Evolutionary conservation across 2,113 vertebrate species (phyloP).

Genomic region (Tretioscincus oriximinensis): DNA sequence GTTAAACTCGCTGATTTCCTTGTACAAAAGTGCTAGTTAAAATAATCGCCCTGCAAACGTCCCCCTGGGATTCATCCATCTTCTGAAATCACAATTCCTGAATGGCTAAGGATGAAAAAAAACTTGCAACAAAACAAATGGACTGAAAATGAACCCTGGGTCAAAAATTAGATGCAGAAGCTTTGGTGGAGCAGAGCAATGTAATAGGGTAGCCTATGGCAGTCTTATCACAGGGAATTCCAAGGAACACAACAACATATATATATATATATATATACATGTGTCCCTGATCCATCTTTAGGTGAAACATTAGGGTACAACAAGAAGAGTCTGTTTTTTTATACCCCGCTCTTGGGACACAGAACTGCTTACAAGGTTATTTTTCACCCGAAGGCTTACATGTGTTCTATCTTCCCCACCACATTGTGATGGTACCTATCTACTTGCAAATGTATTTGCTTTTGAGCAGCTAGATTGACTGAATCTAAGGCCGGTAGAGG

Average conservation of each 20-base stretch:
- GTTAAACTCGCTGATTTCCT: constrained; percentile 89
- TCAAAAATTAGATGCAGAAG: neutral
- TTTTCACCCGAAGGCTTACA: too few relatives aligned
- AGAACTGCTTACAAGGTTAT: too few relatives aligned
- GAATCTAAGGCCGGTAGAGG: too few relatives aligned
- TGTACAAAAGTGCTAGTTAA: constrained; percentile 83
- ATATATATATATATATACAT: too few relatives aligned
- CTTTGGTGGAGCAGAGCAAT: neutral
- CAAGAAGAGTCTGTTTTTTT: too few relatives aligned
- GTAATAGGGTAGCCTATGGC: neutral
- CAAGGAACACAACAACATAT: neutral
- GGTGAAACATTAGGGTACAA: too few relatives aligned
- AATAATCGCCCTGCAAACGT: constrained; percentile 73
- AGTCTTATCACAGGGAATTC: neutral
- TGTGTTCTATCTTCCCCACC: too few relatives aligned
- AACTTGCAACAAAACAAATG: neutral
- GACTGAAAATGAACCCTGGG: neutral
- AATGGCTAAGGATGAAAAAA: constrained; percentile 18
- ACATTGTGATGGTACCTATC: too few relatives aligned
- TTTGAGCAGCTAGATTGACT: too few relatives aligned
- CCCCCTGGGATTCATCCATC: constrained; percentile 55
- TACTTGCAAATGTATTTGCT: too few relatives aligned
- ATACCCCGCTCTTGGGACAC: too few relatives aligned
- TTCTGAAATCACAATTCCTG: constrained; percentile 42
- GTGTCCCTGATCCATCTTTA: too few relatives aligned